Conservation (phyloP, 2,888 invertebrate genomes). For the Ommatoiulus sabulosus region DNA sequence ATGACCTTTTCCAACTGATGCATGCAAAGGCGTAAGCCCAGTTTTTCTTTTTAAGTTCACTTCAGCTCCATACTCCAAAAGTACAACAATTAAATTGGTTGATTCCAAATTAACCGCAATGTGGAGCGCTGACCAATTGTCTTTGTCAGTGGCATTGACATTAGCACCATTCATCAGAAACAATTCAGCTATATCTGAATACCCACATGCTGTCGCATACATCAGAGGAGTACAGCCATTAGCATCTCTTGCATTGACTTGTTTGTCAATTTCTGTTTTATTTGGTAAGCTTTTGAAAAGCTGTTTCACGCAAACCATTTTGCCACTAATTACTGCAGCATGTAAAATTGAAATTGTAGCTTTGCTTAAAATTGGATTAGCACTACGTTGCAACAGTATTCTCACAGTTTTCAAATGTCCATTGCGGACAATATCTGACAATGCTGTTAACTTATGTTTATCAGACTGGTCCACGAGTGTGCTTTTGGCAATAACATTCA, state of each 20-base stretch:
- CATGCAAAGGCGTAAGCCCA: neutral
- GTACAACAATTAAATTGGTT: slow-evolving; percentile 73
- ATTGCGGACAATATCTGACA: neutral
- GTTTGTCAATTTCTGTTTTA: neutral
- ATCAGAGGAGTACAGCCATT: neutral
- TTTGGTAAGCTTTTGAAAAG: neutral
- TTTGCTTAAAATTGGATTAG: neutral
- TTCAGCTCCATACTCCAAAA: slow-evolving; percentile 78
- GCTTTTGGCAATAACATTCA: slow-evolving; percentile 76
- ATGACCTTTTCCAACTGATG: neutral
- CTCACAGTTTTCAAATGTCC: neutral
- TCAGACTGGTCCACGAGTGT: neutral
- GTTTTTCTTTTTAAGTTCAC: slow-evolving; percentile 75
- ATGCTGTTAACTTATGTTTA: too few relatives aligned
- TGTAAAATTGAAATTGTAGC: neutral
- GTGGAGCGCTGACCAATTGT: slow-evolving; percentile 53
- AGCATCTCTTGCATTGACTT: neutral
- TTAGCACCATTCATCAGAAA: slow-evolving; percentile 69
- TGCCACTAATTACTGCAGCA: neutral
- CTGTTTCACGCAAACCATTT: neutral
- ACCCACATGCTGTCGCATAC: neutral
- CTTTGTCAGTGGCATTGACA: slow-evolving; percentile 69
- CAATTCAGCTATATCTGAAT: neutral
- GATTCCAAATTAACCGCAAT: slow-evolving; percentile 77
- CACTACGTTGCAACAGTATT: neutral